Evolutionary conservation across 2,113 vertebrate genomes (phyloP), one percentile per base, ranked within the genome.

Genomic region (Motacilla tschutschensis): DNA sequence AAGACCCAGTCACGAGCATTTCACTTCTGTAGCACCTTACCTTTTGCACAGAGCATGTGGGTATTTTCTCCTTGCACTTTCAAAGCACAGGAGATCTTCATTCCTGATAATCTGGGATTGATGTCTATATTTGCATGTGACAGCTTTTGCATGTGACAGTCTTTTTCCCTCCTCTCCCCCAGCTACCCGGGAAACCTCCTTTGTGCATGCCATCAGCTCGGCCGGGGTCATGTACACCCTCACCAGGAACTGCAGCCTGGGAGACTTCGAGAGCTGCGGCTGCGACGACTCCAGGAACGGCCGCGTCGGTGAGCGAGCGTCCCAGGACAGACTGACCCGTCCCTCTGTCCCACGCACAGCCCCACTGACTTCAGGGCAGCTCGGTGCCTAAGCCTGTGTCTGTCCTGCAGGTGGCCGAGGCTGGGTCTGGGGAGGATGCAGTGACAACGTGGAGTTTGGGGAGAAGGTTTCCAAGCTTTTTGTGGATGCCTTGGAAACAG

Each of bases 371-470:
- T 6, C 7, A 35, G 46, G 46, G 31, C 8, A 3, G 36, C 12
- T 29, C 69, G 11, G 71, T 5, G 12, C 72, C 63, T 5, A 64
- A 82, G 17, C 1, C 1, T 10, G 36, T 6, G 0, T 41, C 67
- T 92, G 40, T 73, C 63, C 72, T 71, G 6, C 87, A 99, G 99
- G 99, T 71, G 99, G 99, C 62, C 97, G 95, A 80, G 98, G 98
- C 22, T 99, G 99, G 99, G 98, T 99, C 79, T 99, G 99, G 99
- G 99, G 98, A 93, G 99, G 99, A 59, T 99, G 99, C 96, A 99
- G 99, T 13, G 98, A 99, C 93, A 99, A 99, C 14, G 98, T 97
- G 71, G 98, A 98, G 69, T 99, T 99, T 93, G 99, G 99, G 60
- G 98, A 99, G 91, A 98, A 97, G 79, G 98, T 99, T 83, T 98